Percentiles rank a stretch among this genome's conserved stretches.
Conservation (phyloP, 2,113 vertebrate species). For the Lagenorhynchus albirostris region DNA sequence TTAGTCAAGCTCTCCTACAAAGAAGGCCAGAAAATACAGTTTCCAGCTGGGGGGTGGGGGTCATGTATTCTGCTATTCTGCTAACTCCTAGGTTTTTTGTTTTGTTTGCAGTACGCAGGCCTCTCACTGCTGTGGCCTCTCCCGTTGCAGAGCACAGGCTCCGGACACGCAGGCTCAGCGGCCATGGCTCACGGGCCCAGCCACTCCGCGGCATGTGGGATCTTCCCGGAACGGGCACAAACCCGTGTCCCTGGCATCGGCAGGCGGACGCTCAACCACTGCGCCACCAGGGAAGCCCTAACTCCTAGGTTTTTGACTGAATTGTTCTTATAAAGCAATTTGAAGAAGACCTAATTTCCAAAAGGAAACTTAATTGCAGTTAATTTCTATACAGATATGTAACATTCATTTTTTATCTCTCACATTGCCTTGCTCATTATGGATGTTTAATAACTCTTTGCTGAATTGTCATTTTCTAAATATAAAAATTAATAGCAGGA, state of each 20-base stretch:
- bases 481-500: background rate
- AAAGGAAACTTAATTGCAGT: background rate
- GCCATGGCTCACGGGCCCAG: no score
- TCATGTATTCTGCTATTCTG: background rate
- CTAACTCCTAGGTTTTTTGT: background rate
- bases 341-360: background rate
- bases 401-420: background rate
- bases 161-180: no score
- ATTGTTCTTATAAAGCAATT: constrained; percentile 8
- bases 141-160: no score
- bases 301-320: background rate
- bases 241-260: no score
- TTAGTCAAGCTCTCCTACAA: background rate
- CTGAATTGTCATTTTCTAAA: background rate
- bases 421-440: background rate
- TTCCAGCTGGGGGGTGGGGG: background rate
- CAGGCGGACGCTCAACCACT: no score
- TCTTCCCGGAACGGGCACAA: no score
- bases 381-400: background rate
- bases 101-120: background rate
- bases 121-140: no score
- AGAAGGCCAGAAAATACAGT: background rate
- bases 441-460: background rate
- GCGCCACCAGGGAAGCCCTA: no score
- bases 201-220: no score